Evolutionary conservation across 2,888 invertebrate species (phyloP), one percentile per base, ranked within the genome.

Genomic region (Lacanobia wlatinum): DNA sequence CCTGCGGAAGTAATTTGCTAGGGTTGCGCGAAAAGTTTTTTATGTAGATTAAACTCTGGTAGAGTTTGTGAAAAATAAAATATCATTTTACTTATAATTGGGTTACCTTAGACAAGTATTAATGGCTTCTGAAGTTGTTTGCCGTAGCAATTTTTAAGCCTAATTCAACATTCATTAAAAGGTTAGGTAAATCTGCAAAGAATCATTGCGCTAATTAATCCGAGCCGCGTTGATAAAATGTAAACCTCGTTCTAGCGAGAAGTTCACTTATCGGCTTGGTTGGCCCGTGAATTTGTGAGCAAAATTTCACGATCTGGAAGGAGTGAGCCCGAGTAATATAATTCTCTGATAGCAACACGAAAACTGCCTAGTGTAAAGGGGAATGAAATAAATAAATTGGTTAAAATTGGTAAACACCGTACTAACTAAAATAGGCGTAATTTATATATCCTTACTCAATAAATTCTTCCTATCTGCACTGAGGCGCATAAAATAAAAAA

Each of bases 71-170:
- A 38, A 52, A 23, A 62, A 62, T 28, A 50, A 46, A 43, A 55
- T 43, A 68, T 48, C 10, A 52, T 70, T 62, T 53, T 43, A 64
- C 53, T 69, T 50, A 62, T 77, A 78, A 78, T 82, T 81, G 43
- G 58, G 38, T 77, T 66, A 65, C 53, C 34, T 59, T 46, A n/a
- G 43, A 12, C 55, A 40, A 52, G 55, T 18, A 18, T 21, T 48
- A 58, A 61, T 59, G 21, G n/a, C 59, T 59, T 62, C 12, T 28
- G 14, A 76, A 38, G 34, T 52, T 76, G 23, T 76, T 58, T 77
- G 52, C 38, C 21, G 10, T 21, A 1, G 38, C 34, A 34, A 0
- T 28, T 77, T 69, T 46, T 52, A 8, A 14, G 34, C 38, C 2
- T 77, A 52, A 77, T 52, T 77, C 58, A 38, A 69, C 58, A 50